Percentiles rank a stretch among this genome's conserved stretches.
phyloP scores from a whole-genome alignment of 1,140 invertebrate species.

The Plutomurus gul region DNA sequence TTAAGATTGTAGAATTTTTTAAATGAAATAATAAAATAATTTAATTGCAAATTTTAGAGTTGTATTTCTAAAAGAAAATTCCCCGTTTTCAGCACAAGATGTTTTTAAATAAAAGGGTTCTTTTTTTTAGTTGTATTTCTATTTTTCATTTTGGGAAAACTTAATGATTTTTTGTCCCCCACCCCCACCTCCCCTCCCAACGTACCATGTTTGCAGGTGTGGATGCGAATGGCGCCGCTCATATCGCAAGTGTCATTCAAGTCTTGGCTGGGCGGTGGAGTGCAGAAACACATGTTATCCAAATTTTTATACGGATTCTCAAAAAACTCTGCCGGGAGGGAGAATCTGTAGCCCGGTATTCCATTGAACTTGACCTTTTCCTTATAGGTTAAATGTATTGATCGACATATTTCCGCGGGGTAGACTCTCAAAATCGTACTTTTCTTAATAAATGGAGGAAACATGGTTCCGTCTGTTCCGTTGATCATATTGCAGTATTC shows the following conservation, averaged over 20 bases:
- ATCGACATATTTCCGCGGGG: slow-evolving; percentile 56
- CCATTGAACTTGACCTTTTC: slow-evolving; percentile 67
- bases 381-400: slow-evolving; percentile 66
- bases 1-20: no score
- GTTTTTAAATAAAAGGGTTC: no score
- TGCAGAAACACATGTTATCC: slow-evolving; percentile 74
- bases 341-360: slow-evolving; percentile 70
- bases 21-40: background rate
- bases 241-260: slow-evolving; percentile 6
- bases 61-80: no score
- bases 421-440: slow-evolving; percentile 43
- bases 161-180: no score
- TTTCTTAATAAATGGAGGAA: slow-evolving; percentile 68
- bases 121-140: no score
- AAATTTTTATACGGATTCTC: slow-evolving; percentile 70
- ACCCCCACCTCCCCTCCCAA: no score
- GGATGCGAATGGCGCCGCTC: background rate
- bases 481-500: slow-evolving; percentile 67
- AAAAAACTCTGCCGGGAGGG: slow-evolving; percentile 62
- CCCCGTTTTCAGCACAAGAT: no score
- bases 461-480: slow-evolving; percentile 77
- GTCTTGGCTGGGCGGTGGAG: no score
- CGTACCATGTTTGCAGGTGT: slow-evolving; percentile 36
- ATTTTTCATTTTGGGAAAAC: no score
- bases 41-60: background rate